phyloP scores from a whole-genome alignment of 2,797 vertebrate genomes.

The Lophotriccus pileatus region DNA sequence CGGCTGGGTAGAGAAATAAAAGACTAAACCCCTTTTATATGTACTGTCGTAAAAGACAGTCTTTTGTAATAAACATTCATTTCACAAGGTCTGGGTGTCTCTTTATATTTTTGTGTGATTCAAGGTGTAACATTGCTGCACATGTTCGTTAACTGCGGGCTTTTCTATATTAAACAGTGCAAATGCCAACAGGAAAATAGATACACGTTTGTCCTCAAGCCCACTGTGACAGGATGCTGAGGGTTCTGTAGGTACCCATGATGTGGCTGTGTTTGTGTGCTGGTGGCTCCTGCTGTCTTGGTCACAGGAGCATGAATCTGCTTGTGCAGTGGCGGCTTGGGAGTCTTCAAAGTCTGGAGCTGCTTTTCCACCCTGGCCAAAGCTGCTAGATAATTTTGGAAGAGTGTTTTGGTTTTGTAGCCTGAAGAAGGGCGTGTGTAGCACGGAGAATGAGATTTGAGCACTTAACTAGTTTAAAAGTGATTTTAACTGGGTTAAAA shows the following conservation, averaged over 20 bases:
- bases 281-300: background rate
- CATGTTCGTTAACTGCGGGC: background rate
- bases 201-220: background rate
- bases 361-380: background rate
- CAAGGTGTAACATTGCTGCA: background rate
- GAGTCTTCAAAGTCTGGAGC: background rate
- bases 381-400: background rate
- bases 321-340: background rate
- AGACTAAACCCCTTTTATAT: background rate
- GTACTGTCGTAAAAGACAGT: background rate
- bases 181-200: background rate
- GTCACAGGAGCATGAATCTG: fast-evolving
- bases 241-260: fast-evolving
- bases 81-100: slow-evolving; percentile 17
- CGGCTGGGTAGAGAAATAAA: background rate
- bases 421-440: background rate
- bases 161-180: background rate
- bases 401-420: background rate
- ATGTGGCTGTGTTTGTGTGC: background rate
- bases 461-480: background rate
- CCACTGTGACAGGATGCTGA: background rate
- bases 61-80: background rate
- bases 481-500: background rate
- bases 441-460: background rate
- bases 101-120: background rate